Evolutionary conservation across 2,113 vertebrate genomes (phyloP), one percentile per base, ranked within the genome.

Genomic region (Crotalus helleri): DNA sequence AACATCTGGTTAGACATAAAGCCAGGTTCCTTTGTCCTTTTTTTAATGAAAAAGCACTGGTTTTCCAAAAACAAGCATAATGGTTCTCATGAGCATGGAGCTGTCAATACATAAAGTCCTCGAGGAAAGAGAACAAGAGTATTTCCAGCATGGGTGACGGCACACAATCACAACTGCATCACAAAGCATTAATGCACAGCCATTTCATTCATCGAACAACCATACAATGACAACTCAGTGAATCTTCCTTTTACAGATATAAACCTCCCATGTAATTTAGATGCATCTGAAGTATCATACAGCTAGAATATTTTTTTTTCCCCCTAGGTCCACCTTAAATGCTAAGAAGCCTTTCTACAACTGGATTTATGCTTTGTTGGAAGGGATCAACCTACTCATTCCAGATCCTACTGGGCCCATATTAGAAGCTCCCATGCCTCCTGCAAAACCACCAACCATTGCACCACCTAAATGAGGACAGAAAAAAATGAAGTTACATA

Each of bases 351-450:
- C 93, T 94, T 92, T 86, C 94, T 94, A 96, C 87, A 96, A 64
- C 94, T 96, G 94, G 39, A 95, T 96, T 96, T 96, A 97, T 39
- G 95, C 95, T 96, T 96, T 95, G 95, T 89, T 95, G 96, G 97
- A 97, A 96, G 92, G 69, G 97, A 95, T 97, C 95, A 96, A 97
- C 97, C 96, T 99, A 99, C 99, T 98, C 98, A 99, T 98, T 98
- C 98, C 99, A 98, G 98, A 97, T 96, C 98, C 98, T 97, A 99
- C 95, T 96, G 98, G 98, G 91, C 98, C 98, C 98, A 99, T 99
- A 97, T 98, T 98, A 98, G 99, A 98, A 91, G 98, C 98, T 97
- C 98, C 97, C 98, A 99, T 99, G 97, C 98, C 98, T 98, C 98
- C 99, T 97, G 98, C 98, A 98, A 98, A 99, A 96, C 98, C 98